Percentiles rank a stretch among this genome's conserved stretches.
Conservation (phyloP, 2,797 vertebrate genomes). For the Danio albolineatus region DNA sequence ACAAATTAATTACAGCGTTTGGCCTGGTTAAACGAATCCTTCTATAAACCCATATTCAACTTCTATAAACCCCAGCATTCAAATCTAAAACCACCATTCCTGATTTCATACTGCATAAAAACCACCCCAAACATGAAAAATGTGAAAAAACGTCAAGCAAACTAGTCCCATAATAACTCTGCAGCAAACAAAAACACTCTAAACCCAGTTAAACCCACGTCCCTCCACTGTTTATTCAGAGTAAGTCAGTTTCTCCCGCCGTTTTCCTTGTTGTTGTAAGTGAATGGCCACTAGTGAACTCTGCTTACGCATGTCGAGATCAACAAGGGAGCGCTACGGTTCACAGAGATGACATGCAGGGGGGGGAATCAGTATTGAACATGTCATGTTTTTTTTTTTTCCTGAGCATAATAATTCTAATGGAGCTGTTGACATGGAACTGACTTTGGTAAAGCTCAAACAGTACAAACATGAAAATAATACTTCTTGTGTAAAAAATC, state of each 20-base stretch:
- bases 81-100: not conserved
- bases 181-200: slow-evolving; percentile 39
- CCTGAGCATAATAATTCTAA: too few relatives aligned
- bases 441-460: too few relatives aligned
- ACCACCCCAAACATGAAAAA: not conserved
- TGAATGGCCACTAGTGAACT: slow-evolving; percentile 32
- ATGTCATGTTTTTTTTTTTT: too few relatives aligned
- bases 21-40: not conserved
- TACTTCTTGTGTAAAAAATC: too few relatives aligned
- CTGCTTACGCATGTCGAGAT: slow-evolving; percentile 29
- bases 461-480: too few relatives aligned
- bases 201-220: slow-evolving; percentile 49
- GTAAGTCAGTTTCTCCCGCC: slow-evolving; percentile 32
- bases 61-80: not conserved
- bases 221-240: slow-evolving; percentile 44
- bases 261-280: slow-evolving; percentile 48
- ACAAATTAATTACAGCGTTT: slow-evolving; percentile 5
- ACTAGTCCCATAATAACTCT: not conserved
- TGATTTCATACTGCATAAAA: not conserved
- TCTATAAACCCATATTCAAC: not conserved
- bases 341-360: slow-evolving; percentile 22
- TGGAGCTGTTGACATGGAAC: too few relatives aligned
- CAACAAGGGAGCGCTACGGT: slow-evolving; percentile 12
- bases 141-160: slow-evolving; percentile 18
- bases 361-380: too few relatives aligned